Evolutionary conservation across 2,888 invertebrate genomes (phyloP), one percentile per base, ranked within the genome.

Genomic region (Trichacis sp.): DNA sequence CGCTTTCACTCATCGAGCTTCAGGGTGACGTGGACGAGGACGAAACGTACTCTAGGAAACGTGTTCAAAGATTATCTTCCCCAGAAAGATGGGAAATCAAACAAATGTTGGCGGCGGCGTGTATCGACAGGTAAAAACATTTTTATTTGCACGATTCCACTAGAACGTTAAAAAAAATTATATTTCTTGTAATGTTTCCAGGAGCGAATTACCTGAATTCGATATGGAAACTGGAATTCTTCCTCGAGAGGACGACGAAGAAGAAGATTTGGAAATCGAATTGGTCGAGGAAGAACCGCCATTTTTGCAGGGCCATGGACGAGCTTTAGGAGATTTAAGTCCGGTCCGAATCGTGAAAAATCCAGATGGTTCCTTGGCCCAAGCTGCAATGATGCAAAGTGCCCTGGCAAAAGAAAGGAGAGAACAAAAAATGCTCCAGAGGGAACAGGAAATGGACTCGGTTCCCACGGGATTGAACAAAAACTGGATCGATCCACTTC

Each of bases 381-480:
- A 99, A 84, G 97, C 99, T 0, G 99, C 99, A 0, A 97, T 99
- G 96, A 99, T 97, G 97, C 99, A 99, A 84, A 95, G 95, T 9
- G 99, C 99, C 0, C 84, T 99, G 42, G 95, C 98, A 0, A 99
- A 99, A 80, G 99, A 99, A 82, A 88, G 99, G 51, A 87, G 98
- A 43, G 99, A 99, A 82, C 91, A 94, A 77, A 98, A 99, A 85
- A 96, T 96, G 95, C 85, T 95, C n/a, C 96, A 96, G 74, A 85
- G 97, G 19, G 97, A 97, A 79, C 92, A 94, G 71, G 97, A 97
- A 85, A 92, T 94, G 88, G 95, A 96, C 79, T 91, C 93, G 0
- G 85, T 92, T 12, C 93, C 93, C 0, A 91, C 94, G 0, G 93
- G 91, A 4, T 86, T 94, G 0, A 95, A 94, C 77, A 96, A 96